These are phyloP conservation scores for Smutsia gigantea DNA, from an alignment of 2,797 vertebrate species.

Conservation along the genomic window DNA sequence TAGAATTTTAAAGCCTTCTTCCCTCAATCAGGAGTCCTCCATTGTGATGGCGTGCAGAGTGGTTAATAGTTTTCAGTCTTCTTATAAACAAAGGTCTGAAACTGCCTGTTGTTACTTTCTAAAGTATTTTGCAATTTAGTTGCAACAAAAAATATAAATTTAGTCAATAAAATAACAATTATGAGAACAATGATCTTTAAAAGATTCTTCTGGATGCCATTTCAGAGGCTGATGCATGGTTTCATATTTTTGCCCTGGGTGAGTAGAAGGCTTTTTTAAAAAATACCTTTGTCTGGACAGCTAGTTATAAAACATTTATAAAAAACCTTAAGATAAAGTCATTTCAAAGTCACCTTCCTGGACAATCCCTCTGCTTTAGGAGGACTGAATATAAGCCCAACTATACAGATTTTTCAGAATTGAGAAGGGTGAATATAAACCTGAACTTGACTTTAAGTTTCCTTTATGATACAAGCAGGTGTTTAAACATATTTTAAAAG, in stretches of 20 bases:
- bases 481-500: slow-evolving; percentile 29
- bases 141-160: slow-evolving; percentile 66
- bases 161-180: slow-evolving; percentile 51
- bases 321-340: slow-evolving; percentile 13
- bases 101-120: background rate
- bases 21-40: background rate
- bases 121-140: slow-evolving; percentile 53
- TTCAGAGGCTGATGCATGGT: background rate
- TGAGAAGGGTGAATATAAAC: background rate
- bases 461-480: background rate
- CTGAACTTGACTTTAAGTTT: background rate
- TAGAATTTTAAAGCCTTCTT: background rate
- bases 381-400: background rate
- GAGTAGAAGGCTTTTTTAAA: background rate
- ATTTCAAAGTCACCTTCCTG: background rate
- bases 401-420: slow-evolving; percentile 31
- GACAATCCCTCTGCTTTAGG: background rate
- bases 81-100: slow-evolving; percentile 15
- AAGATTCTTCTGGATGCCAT: background rate
- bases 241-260: background rate
- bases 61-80: slow-evolving; percentile 33
- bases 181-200: slow-evolving; percentile 54
- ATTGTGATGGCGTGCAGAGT: background rate
- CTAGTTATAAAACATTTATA: background rate
- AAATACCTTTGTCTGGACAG: slow-evolving; percentile 24